These are phyloP conservation scores for Pentamera pediparva DNA, from an alignment of 53 echinoderm and acorn worm species.

Conservation along the genomic window DNA sequence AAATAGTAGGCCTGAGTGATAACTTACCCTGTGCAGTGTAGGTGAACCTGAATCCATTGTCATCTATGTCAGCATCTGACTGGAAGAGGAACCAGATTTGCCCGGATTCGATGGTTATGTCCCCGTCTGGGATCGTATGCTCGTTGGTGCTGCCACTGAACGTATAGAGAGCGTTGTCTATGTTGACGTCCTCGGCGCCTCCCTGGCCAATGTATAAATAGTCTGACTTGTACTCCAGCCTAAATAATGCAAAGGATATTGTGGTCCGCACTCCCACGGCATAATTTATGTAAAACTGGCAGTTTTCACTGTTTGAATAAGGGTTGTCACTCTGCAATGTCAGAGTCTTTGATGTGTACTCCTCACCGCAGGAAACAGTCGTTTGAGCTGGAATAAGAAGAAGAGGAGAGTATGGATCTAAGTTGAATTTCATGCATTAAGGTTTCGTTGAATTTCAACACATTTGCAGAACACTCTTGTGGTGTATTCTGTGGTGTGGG, in stretches of 20 bases:
- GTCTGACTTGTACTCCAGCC: constrained; percentile 24
- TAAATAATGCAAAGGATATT: constrained; percentile 22
- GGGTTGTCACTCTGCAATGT: background rate
- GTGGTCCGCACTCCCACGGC: background rate
- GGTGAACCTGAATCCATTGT: constrained; percentile 1
- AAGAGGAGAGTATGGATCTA: too few relatives aligned
- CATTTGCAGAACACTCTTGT: too few relatives aligned
- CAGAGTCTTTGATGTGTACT: background rate
- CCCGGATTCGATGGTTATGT: constrained; percentile 7
- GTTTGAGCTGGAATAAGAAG: background rate
- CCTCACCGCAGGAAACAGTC: background rate
- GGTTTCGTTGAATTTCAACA: too few relatives aligned
- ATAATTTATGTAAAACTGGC: constrained; percentile 19
- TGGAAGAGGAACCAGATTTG: constrained; percentile 35
- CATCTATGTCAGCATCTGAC: constrained; percentile 1
- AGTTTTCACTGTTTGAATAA: constrained; percentile 2
- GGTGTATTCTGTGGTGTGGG: too few relatives aligned
- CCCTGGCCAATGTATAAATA: constrained; percentile 18
- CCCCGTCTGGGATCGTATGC: background rate
- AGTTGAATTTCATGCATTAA: too few relatives aligned
- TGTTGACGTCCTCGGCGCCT: background rate
- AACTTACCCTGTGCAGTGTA: constrained; percentile 14
- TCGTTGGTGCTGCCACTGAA: background rate
- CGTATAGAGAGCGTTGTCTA: constrained; percentile 2
- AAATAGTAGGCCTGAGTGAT: background rate